Evolutionary conservation across 2,797 vertebrate genomes (phyloP), one percentile per base, ranked within the genome.

Genomic region (Falco novaeseelandiae): DNA sequence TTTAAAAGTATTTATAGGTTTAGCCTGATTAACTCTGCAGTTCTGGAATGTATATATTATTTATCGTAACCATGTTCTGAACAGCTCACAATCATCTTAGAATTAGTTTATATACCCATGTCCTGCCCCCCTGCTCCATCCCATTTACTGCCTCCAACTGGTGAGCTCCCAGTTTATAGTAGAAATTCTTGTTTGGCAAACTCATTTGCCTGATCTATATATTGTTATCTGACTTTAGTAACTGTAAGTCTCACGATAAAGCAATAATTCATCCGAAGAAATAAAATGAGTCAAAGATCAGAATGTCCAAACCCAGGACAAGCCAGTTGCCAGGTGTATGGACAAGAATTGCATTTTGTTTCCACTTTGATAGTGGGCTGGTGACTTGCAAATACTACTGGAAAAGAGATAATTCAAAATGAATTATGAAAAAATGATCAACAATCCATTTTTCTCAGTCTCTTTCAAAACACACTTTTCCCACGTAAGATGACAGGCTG

Each of bases 31-130:
- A 77, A 57, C 17, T 38, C 40, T 9, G 40, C 44, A 73, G 34
- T 42, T 73, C 20, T 40, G 59, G 21, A 54, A 40, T 16, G 4
- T 25, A 27, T 26, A 32, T 26, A 32, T 36, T 29, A 25, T 19
- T 66, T 72, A 59, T 54, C 1, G 0, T 59, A 38, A 65, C 36
- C 1, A 0, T 38, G 26, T n/a, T 36, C 44, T 38, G 46, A 20
- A 38, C 38, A 78, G 44, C 51, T 65, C 27, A 9, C 16, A 18
- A 10, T 34, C 21, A 26, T 46, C 15, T 44, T 34, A 23, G 21
- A 62, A 40, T 40, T 18, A 55, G 21, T 26, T 69, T 52, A n/a
- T 10, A 38, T 12, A 46, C 14, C 14, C 14, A 49, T 55, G 25
- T 54, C 62, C 34, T 69, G 26, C 62, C 34, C 12, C 21, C 23